Base-by-base conservation (phyloP, 2,113 vertebrate genomes). In the Phalacrocorax aristotelis region DNA sequence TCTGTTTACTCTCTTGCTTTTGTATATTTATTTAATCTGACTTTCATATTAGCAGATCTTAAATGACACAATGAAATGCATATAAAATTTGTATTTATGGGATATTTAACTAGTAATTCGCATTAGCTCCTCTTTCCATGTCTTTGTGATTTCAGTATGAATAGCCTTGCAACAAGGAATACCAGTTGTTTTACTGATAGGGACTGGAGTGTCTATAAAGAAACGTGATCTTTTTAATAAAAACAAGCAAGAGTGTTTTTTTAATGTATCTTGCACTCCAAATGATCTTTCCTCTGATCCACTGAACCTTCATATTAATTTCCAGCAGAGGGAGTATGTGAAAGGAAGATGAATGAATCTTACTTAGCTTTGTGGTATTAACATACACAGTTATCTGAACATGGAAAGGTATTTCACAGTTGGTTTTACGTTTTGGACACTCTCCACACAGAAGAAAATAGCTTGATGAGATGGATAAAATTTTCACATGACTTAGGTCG, bases 271-370 rank as follows among this genome's bases (percentile, higher is more conserved):
- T 58, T 57, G 34, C 26, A 16, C 40, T 88, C 58, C 76, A 69
- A 66, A n/a, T 40, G 44, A 46, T 85, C 44, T 77, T 72, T 60
- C 44, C 34, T 87, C 49, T 79, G 61, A 85, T 61, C 36, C 42
- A 30, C 66, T 83, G 91, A 93, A 80, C 42, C 29, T 91, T 90
- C 58, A 32, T 0, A 2, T 38, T 77, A 13, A 74, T 94, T 93
- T 91, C 97, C 95, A 96, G 96, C 62, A 96, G 96, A 96, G 89
- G 94, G 84, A 95, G 84, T 60, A 32, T 54, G 58, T 70, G 84
- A 95, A 95, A 80, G 46, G 71, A 86, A 94, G 66, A 75, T 85
- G 77, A 91, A 72, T 84, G 54, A 89, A 54, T 89, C 75, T 72
- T 46, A 57, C 23, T 9, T 27, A 74, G 32, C 34, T 80, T 34